A percentile compares a stretch with the other conserved stretches of the same genome.
These are phyloP conservation scores for Cyanocitta stelleri DNA, from an alignment of 2,113 vertebrate genomes.

Conservation along the genomic window DNA sequence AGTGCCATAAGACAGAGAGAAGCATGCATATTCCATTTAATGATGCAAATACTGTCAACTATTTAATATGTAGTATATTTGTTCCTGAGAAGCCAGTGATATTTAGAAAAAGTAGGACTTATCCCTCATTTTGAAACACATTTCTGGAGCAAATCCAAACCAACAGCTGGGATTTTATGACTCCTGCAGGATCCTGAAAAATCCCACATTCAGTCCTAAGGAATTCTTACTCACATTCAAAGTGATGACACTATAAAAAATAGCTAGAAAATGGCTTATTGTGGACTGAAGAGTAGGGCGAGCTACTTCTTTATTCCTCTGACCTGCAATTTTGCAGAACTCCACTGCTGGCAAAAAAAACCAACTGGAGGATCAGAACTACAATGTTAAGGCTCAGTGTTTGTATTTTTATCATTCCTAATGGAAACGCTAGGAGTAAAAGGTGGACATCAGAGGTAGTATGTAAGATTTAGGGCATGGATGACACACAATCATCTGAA, in stretches of 20 bases:
- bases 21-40: not conserved
- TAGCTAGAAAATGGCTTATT: not conserved
- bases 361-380: not conserved
- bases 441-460: not conserved
- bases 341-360: not conserved
- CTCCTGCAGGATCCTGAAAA: conserved; percentile 38
- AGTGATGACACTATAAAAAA: not conserved
- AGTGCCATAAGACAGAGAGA: not conserved
- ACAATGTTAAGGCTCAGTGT: not conserved
- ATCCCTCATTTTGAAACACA: not conserved
- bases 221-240: conserved; percentile 35
- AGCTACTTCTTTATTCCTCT: not conserved
- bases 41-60: not conserved
- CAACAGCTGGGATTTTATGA: conserved; percentile 57
- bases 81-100: conserved; percentile 10
- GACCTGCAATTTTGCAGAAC: conserved; percentile 37
- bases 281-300: not conserved
- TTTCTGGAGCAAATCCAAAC: conserved; percentile 57
- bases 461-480: not conserved
- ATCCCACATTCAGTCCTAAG: not conserved
- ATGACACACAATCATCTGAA: not conserved
- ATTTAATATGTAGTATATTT: not conserved
- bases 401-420: not conserved
- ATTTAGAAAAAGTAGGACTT: conserved; percentile 34
- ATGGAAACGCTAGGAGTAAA: not conserved